Evolutionary conservation across 2,888 invertebrate species (phyloP).

Genomic region (Colletes collaris): DNA sequence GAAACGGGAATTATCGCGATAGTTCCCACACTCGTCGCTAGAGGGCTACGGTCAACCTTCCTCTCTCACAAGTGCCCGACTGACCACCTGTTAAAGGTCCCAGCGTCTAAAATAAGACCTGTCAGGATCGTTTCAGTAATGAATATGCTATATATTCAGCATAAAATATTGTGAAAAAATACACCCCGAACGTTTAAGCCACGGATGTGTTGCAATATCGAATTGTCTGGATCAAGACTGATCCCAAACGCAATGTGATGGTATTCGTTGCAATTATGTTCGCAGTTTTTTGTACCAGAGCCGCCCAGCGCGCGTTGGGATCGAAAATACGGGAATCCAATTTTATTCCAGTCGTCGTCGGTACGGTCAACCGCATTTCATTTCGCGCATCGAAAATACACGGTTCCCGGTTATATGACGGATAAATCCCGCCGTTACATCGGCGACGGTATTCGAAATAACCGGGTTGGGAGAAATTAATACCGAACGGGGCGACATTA

Average conservation of each 20-base stretch:
- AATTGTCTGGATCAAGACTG: no score
- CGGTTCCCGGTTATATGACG: slow-evolving; percentile 29
- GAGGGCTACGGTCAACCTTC: no score
- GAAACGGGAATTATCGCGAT: no score
- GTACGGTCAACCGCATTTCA: slow-evolving; percentile 22
- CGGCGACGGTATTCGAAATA: slow-evolving; percentile 28
- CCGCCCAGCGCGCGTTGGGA: neutral
- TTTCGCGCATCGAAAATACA: slow-evolving; percentile 13
- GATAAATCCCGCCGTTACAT: slow-evolving; percentile 30
- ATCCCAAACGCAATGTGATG: neutral
- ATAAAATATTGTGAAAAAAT: no score
- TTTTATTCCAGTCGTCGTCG: slow-evolving; percentile 11
- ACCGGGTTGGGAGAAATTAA: slow-evolving; percentile 68
- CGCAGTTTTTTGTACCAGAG: neutral
- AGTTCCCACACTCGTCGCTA: no score
- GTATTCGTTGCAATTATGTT: slow-evolving; percentile 1
- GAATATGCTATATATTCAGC: no score
- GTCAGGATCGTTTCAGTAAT: no score
- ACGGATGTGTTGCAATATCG: no score
- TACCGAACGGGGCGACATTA: slow-evolving; percentile 72
- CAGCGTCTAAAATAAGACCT: no score
- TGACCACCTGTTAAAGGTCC: no score
- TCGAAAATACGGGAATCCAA: slow-evolving; percentile 7
- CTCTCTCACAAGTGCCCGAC: no score
- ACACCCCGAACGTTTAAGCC: no score